Conservation (phyloP, 2,888 invertebrate genomes). For the Parascotia fuliginaria region DNA sequence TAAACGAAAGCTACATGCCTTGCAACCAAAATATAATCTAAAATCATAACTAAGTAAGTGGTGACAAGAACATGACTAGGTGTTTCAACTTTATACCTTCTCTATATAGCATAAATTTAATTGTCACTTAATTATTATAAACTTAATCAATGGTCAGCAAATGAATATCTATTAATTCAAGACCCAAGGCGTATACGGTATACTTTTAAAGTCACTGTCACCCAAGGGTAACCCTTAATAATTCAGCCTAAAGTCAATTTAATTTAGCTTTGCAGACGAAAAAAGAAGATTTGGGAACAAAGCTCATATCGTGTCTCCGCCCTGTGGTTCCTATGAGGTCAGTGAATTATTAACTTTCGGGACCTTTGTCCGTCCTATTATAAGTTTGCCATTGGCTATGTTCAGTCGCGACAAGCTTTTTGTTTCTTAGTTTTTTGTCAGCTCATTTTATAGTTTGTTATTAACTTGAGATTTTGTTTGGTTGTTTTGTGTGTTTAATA, state of each 20-base stretch:
- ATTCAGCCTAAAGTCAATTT: constrained; percentile 67
- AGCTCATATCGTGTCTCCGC: constrained; percentile 76
- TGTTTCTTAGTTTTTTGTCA: constrained; percentile 28
- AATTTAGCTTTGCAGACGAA: constrained; percentile 77
- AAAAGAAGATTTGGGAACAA: constrained; percentile 60
- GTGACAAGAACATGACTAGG: too few relatives aligned
- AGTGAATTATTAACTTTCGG: constrained; percentile 69
- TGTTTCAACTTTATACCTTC: too few relatives aligned
- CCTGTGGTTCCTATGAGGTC: constrained; percentile 60
- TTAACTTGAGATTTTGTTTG: constrained; percentile 12
- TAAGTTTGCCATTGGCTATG: constrained; percentile 65
- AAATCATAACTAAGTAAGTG: too few relatives aligned
- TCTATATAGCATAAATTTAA: too few relatives aligned
- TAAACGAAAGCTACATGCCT: too few relatives aligned
- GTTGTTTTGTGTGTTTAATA: constrained; percentile 2
- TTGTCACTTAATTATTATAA: too few relatives aligned
- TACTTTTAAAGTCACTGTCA: constrained; percentile 49
- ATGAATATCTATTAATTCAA: background rate
- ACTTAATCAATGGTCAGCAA: too few relatives aligned
- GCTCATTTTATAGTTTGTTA: constrained; percentile 26
- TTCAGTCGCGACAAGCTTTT: constrained; percentile 42
- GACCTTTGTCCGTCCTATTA: constrained; percentile 48
- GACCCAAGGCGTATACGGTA: background rate
- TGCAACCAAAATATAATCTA: too few relatives aligned
- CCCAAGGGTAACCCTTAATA: constrained; percentile 49